A percentile compares a stretch with the other conserved stretches of the same genome.
Evolutionary conservation across 2,888 invertebrate genomes (phyloP).

Genomic region (Dicyrtoma fusca): DNA sequence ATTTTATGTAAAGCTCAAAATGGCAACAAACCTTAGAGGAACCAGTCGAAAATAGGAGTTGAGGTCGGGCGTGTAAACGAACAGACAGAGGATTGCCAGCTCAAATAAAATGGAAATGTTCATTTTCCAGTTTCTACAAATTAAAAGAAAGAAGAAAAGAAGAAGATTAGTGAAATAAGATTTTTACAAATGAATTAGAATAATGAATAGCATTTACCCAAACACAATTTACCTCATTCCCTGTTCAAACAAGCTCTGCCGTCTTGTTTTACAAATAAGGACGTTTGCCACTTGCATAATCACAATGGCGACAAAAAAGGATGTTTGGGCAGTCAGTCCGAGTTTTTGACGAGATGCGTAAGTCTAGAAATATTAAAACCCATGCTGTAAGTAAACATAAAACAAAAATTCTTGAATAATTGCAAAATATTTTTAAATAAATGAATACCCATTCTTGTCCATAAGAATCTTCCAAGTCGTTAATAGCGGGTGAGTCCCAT

Average conservation of each 20-base stretch:
- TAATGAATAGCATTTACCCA: not conserved
- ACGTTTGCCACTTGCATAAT: conserved; percentile 53
- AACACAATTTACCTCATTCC: conserved; percentile 59
- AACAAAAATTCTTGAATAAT: not conserved
- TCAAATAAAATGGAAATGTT: conserved; percentile 51
- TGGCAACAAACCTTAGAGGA: not conserved
- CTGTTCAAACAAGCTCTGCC: conserved; percentile 50
- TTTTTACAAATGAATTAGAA: not conserved
- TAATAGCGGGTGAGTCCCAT: conserved; percentile 48
- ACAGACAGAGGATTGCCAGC: conserved; percentile 43
- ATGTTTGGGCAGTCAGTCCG: conserved; percentile 47
- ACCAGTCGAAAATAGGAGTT: conserved; percentile 18
- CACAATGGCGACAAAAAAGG: conserved; percentile 54
- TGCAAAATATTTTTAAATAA: conserved; percentile 32
- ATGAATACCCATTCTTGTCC: conserved; percentile 48
- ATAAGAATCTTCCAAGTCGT: conserved; percentile 52
- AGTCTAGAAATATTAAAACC: conserved; percentile 21
- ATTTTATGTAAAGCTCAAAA: too few species aligned
- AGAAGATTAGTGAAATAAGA: not conserved
- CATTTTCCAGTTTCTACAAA: conserved; percentile 53
- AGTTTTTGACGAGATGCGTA: conserved; percentile 44
- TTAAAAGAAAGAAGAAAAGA: not conserved
- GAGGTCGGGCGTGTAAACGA: conserved; percentile 51
- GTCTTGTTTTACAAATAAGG: conserved; percentile 50
- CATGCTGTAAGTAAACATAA: not conserved